Evolutionary conservation across 2,888 invertebrate species (phyloP), one percentile per base, ranked within the genome.

Genomic region (Acleris literana): DNA sequence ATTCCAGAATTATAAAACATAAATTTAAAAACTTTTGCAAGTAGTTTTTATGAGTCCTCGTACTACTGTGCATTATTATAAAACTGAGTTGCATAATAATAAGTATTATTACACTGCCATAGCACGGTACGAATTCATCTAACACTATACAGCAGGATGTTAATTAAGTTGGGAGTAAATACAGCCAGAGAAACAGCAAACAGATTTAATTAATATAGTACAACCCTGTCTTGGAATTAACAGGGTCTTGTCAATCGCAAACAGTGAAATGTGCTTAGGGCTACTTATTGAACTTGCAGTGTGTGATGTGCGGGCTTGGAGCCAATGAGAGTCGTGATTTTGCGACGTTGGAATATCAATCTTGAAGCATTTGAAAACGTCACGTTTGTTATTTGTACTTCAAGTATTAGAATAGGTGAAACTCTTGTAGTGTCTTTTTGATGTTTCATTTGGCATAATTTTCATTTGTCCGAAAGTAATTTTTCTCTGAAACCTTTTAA

Each of bases 131-230:
- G 57, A 62, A 72, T 69, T 70, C 68, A 70, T 68, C 68, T 72
- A 71, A 69, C 62, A 70, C 69, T 72, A 72, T 76, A 71, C 70
- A 76, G 74, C 76, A 77, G 83, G 77, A 85, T 86, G 83, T 86
- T 88, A 90, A 90, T 90, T 88, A 90, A 88, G 80, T 81, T 76
- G 76, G 75, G 70, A 77, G 86, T 81, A 88, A 90, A 88, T 84
- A 88, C 80, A 85, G 80, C 77, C 81, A 81, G 86, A 84, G 83
- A 85, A 87, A 86, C 79, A 78, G 84, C 82, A 85, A 89, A 87
- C 86, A 87, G 86, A 87, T 89, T 90, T 88, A 90, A 90, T 91
- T 88, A 90, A 88, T 88, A 84, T 80, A 77, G 80, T 82, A 78
- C 74, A 80, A 79, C 80, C 80, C 81, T 82, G 83, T 82, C 82